Evolutionary conservation across 2,888 invertebrate genomes (phyloP).

Genomic region (Emmelina monodactyla): DNA sequence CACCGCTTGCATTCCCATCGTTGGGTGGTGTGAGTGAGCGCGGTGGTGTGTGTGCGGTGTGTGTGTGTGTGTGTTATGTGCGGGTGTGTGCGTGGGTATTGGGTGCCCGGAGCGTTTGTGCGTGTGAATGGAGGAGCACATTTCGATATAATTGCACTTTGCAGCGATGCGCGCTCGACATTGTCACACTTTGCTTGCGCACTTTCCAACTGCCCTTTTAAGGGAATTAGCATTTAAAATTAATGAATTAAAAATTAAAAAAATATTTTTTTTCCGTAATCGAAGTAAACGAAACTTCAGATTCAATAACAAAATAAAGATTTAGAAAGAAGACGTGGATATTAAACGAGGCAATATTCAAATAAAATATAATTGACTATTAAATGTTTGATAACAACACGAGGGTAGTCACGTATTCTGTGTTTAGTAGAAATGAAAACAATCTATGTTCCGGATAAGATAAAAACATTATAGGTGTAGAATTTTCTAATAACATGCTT

Average conservation of each 20-base stretch:
- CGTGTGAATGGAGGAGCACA: constrained; percentile 65
- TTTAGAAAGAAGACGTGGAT: too few species aligned
- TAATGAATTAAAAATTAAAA: too few species aligned
- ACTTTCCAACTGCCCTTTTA: background rate
- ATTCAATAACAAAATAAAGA: too few species aligned
- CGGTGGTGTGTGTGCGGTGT: constrained; percentile 13
- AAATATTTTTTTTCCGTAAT: too few species aligned
- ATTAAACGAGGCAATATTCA: too few species aligned
- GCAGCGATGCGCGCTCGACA: constrained; percentile 58
- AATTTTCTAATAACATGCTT: too few species aligned
- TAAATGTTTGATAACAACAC: constrained; percentile 37
- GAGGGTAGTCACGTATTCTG: constrained; percentile 56
- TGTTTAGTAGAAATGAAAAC: constrained; percentile 61
- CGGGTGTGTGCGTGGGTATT: constrained; percentile 33
- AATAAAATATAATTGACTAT: too few species aligned
- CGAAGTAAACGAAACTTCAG: too few species aligned
- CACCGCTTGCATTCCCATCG: constrained; percentile 62
- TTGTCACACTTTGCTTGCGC: constrained; percentile 39
- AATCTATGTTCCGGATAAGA: constrained; percentile 64
- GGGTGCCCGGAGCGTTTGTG: constrained; percentile 57
- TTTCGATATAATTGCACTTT: constrained; percentile 52
- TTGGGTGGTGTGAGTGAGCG: constrained; percentile 36
- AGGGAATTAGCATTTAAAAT: too few species aligned
- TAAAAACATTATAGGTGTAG: constrained; percentile 56
- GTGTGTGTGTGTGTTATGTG: constrained; percentile 28